Conservation (phyloP, 1,140 invertebrate species). For the Drosophila rhopaloa region DNA sequence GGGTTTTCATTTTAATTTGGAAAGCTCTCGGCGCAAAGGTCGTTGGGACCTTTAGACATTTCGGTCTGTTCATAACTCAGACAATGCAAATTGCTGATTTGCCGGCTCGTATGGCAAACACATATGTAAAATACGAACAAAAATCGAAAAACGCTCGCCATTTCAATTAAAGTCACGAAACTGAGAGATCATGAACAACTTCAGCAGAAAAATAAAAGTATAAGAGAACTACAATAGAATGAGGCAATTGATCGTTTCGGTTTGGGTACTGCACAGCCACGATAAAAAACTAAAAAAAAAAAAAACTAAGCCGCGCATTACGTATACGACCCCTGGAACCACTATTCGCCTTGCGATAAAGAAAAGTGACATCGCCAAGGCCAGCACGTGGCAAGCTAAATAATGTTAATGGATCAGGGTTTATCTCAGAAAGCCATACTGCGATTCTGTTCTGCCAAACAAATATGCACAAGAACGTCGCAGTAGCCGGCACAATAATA, state of each 20-base stretch:
- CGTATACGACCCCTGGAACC: slow-evolving; percentile 59
- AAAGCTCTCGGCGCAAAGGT: slow-evolving; percentile 19
- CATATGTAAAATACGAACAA: slow-evolving; percentile 15
- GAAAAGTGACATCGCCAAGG: slow-evolving; percentile 74
- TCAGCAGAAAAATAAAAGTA: slow-evolving; percentile 24
- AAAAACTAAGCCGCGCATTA: slow-evolving; percentile 43
- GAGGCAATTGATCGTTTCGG: slow-evolving; percentile 46
- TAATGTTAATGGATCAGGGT: slow-evolving; percentile 37
- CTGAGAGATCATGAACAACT: slow-evolving; percentile 38
- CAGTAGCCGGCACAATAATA: slow-evolving; percentile 30
- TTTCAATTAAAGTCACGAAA: slow-evolving; percentile 69
- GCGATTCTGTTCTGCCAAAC: slow-evolving; percentile 6
- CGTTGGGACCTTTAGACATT: slow-evolving; percentile 25
- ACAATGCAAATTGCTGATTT: slow-evolving; percentile 34
- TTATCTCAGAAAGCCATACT: slow-evolving; percentile 19
- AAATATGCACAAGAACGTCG: slow-evolving; percentile 24
- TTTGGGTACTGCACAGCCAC: slow-evolving; percentile 22
- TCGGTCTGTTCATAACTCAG: slow-evolving; percentile 28
- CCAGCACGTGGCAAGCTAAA: slow-evolving; percentile 54
- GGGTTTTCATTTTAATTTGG: slow-evolving; percentile 23
- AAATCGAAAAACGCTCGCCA: slow-evolving; percentile 36
- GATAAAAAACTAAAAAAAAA: slow-evolving; percentile 35
- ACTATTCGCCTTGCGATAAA: slow-evolving; percentile 55
- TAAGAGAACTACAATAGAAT: slow-evolving; percentile 44
- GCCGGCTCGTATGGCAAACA: slow-evolving; percentile 28